These are phyloP conservation scores for Sander vitreus DNA, from an alignment of 2,113 vertebrate genomes.

Conservation along the genomic window DNA sequence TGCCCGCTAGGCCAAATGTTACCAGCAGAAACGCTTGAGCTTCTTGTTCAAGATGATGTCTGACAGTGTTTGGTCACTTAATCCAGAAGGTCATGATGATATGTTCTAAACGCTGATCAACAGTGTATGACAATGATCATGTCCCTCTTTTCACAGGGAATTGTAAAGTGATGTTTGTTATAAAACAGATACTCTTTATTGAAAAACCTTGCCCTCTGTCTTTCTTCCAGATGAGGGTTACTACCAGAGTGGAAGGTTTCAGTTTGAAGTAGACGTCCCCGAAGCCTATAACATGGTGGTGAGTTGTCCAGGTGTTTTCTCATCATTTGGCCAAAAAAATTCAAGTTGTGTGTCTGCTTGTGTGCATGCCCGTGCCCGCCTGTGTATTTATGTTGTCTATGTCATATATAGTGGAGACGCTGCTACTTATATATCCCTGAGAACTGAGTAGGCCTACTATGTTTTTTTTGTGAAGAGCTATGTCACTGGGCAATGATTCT, in stretches of 20 bases:
- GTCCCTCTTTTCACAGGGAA: neutral
- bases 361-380: neutral
- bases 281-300: slow-evolving; percentile 99
- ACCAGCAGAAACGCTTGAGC: no score
- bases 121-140: neutral
- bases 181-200: neutral
- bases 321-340: neutral
- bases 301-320: slow-evolving; percentile 76
- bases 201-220: neutral
- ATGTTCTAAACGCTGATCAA: neutral
- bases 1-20: no score
- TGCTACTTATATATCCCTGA: no score
- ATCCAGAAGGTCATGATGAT: neutral
- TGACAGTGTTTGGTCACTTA: neutral
- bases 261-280: slow-evolving; percentile 97
- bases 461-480: no score
- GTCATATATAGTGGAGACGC: no score
- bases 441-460: no score
- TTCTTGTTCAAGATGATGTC: no score
- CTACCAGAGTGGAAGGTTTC: slow-evolving; percentile 98
- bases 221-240: slow-evolving; percentile 93
- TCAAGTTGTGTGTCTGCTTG: neutral
- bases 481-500: no score
- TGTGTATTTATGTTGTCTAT: neutral
- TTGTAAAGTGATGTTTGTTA: neutral